Base-by-base conservation (phyloP, 2,113 vertebrate genomes). In the Oceanodroma tethys region DNA sequence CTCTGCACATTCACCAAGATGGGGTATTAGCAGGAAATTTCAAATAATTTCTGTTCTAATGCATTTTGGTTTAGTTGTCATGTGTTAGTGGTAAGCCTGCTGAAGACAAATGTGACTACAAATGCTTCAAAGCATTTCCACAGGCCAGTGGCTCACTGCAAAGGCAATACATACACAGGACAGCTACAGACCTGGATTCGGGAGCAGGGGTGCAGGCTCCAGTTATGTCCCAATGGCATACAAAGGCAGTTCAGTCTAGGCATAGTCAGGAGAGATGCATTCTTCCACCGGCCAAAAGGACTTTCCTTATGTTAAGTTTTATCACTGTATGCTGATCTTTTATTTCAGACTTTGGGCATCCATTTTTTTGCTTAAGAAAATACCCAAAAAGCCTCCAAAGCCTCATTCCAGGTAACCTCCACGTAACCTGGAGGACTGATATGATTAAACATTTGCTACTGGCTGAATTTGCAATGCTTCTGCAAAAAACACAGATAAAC, bases 81-180 rank as follows among this genome's bases (percentile, higher is more conserved):
- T 8, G 7, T 47, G 36, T 56, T 63, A 76, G 65, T 4, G 5
- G n/a, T 48, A 71, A 75, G 25, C 42, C 42, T 67, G 32, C 18
- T 80, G 38, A 83, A 75, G 25, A 21, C 63, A 71, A 55, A 45
- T 36, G 11, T 16, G 4, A 22, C 32, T 48, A 25, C 5, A 42
- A 45, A 74, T n/a, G 21, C n/a, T 84, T 68, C 50, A 66, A 52
- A 85, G 30, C 10, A 47, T 72, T 83, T 76, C 29, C 40, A 45
- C 53, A 38, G 56, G 52, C 9, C 23, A 36, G 26, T 4, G 58
- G 9, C 18, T 59, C 27, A 36, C 8, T 27, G 56, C 58, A 81
- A 68, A 66, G 58, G 17, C 53, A 52, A 2, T 8, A 18, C 0
- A 0, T 23, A 11, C 27, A 6, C 17, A 29, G 58, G 22, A 45